Evolutionary conservation across 2,888 invertebrate species (phyloP).

Genomic region (Melanophora roralis): DNA sequence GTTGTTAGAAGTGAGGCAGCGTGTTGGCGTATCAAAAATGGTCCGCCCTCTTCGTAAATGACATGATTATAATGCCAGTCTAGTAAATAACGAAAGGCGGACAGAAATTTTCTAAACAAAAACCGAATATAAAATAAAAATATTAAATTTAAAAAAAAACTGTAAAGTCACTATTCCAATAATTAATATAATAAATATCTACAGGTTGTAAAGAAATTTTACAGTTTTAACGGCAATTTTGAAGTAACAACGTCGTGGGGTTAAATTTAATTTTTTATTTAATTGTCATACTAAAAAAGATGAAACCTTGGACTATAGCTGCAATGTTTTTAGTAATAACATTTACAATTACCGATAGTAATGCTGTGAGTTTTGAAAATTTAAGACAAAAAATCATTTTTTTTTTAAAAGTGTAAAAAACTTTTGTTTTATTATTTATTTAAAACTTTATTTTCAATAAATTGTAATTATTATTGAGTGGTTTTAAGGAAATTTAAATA

Average conservation of each 20-base stretch:
- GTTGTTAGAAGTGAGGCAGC: constrained; percentile 74
- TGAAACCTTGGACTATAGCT: constrained; percentile 50
- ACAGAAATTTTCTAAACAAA: constrained; percentile 70
- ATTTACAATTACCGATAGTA: constrained; percentile 48
- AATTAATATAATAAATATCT: background rate
- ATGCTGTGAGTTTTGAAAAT: constrained; percentile 62
- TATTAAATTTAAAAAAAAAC: constrained; percentile 3
- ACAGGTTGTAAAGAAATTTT: background rate
- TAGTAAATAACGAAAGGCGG: constrained; percentile 75
- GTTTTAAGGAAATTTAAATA: no score
- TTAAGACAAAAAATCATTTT: no score
- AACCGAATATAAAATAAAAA: background rate
- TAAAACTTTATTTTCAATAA: no score
- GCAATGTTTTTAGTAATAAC: constrained; percentile 52
- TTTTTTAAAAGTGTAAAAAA: no score
- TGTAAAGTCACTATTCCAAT: no score
- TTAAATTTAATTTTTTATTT: background rate
- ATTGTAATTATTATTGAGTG: no score
- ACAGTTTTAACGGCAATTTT: constrained; percentile 19
- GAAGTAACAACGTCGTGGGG: background rate
- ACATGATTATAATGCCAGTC: constrained; percentile 76
- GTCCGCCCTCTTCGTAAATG: constrained; percentile 73
- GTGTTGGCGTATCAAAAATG: constrained; percentile 75
- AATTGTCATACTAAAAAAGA: constrained; percentile 18
- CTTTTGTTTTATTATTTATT: no score